Base-by-base conservation (phyloP, 2,113 vertebrate species). In the Gobio gobio region DNA sequence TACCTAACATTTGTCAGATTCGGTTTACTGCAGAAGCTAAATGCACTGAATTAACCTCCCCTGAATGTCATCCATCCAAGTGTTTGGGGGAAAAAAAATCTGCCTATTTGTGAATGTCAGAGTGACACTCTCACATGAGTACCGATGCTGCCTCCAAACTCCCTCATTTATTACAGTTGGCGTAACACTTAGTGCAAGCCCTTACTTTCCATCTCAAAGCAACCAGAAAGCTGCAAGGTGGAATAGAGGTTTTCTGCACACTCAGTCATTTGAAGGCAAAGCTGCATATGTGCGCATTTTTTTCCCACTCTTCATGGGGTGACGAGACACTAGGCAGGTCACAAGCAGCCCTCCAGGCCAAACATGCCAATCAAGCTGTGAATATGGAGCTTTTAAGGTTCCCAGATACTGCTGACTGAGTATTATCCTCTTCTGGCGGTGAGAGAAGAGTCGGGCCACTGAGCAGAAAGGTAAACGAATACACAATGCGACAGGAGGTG, bases 351-450 rank as follows among this genome's bases (percentile, higher is more conserved):
- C 43, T 88, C 77, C 72, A 88, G 84, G 80, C 80, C 33, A 58
- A 79, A 79, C 66, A 36, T 68, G 54, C 36, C 84, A 86, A 36
- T 86, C 81, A 75, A 45, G 45, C 29, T 5, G 64, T 33, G 45
- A 54, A 58, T 72, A 74, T 49, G 24, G 84, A 5, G 2, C 63
- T 74, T 82, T 82, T 83, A 66, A 64, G 24, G 59, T 80, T 47
- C 24, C 43, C 51, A 80, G 70, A 83, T 43, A 70, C 47, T 68
- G 87, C 87, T 86, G 84, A 88, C 20, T 74, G 58, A 79, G 84
- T 47, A 36, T 73, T 85, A 74, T 83, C 26, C 24, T 75, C 64
- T 88, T 64, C 72, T 83, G 24, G 87, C 36, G 24, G 61, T 74
- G 45, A 51, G 45, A 72, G 26, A 75, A 63, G 70, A 40, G 78